Evolutionary conservation across 2,888 invertebrate genomes (phyloP).

Genomic region (Globia sparganii): DNA sequence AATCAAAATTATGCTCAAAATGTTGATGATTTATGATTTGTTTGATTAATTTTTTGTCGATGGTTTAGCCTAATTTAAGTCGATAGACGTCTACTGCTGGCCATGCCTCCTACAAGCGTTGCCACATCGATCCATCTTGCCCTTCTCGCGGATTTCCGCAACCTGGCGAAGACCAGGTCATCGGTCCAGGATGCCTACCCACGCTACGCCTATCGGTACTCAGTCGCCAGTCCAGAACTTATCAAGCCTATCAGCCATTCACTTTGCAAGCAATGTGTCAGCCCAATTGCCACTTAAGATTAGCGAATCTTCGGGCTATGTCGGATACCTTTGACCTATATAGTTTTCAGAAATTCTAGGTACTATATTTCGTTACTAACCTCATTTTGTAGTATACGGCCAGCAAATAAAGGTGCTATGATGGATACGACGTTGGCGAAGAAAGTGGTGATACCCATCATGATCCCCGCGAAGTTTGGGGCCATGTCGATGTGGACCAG

Average conservation of each 20-base stretch:
- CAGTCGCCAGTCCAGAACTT: not conserved
- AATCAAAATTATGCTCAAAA: not conserved
- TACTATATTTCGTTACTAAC: not conserved
- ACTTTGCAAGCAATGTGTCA: not conserved
- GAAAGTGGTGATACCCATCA: conserved; percentile 96
- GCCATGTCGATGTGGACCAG: conserved; percentile 95
- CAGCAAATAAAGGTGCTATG: conserved; percentile 93
- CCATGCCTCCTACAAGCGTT: not conserved
- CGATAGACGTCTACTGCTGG: not conserved
- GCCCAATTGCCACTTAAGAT: not conserved
- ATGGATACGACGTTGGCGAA: conserved; percentile 93
- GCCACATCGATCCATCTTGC: not conserved
- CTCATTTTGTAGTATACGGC: conserved; percentile 90
- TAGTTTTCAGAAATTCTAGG: not conserved
- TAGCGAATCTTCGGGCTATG: not conserved
- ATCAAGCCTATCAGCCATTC: not conserved
- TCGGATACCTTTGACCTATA: not conserved
- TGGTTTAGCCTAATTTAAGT: not conserved
- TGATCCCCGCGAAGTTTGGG: conserved; percentile 94
- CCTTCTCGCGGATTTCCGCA: not conserved
- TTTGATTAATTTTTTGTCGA: too few species aligned
- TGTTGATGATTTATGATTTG: not conserved
- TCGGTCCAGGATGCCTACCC: not conserved
- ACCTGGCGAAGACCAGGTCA: not conserved
- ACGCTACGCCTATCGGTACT: not conserved